phyloP scores from a whole-genome alignment of 2,797 vertebrate genomes.

The Anguilla obscura region DNA sequence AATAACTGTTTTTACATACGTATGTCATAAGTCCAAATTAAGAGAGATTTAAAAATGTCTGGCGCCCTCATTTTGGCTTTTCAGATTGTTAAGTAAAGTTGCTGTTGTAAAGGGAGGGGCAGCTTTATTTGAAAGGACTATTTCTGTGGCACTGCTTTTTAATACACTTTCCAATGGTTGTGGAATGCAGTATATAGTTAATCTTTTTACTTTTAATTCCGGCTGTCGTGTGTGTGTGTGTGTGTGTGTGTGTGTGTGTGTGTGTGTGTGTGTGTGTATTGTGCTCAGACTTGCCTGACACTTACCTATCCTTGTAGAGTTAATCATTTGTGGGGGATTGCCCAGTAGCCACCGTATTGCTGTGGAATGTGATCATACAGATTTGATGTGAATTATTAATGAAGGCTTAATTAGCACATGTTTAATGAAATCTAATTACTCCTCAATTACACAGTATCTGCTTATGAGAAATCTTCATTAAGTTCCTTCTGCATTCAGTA shows the following conservation, averaged over 20 bases:
- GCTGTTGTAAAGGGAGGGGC: neutral
- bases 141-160: conserved; percentile 34
- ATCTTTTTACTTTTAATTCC: neutral
- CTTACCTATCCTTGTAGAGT: conserved; percentile 11
- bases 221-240: conserved; percentile 39
- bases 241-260: conserved; percentile 44
- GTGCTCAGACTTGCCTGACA: conserved; percentile 13
- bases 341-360: neutral
- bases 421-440: conserved; percentile 51
- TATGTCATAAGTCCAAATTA: neutral
- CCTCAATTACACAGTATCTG: conserved; percentile 39
- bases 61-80: neutral
- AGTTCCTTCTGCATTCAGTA: neutral
- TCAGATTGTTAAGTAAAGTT: neutral
- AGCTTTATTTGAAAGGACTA: neutral
- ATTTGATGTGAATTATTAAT: conserved; percentile 49
- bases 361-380: conserved; percentile 20
- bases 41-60: neutral
- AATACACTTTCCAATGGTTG: neutral
- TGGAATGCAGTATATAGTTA: neutral
- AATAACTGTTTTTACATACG: neutral
- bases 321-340: neutral
- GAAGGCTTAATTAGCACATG: conserved; percentile 44
- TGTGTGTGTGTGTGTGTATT: conserved; percentile 40
- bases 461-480: conserved; percentile 29